These are phyloP conservation scores for Ophion ventricosus DNA, from an alignment of 2,888 invertebrate species.

Conservation along the genomic window DNA sequence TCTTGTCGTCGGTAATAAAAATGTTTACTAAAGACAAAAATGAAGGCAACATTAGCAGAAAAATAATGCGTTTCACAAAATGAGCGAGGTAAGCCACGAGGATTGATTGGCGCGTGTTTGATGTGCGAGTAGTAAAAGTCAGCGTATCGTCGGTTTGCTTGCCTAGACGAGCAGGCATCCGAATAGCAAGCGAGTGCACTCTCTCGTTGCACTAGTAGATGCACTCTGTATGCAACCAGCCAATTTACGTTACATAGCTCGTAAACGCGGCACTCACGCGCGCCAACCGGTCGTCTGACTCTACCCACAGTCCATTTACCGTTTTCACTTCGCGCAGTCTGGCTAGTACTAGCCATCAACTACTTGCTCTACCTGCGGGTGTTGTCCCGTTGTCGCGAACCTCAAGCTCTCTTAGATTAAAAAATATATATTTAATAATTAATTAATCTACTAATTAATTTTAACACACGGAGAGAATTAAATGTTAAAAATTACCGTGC, in stretches of 20 bases:
- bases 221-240: constrained; percentile 57
- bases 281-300: constrained; percentile 48
- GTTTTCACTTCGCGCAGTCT: constrained; percentile 66
- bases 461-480: no score
- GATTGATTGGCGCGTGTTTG: neutral
- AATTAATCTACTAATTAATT: neutral
- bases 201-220: constrained; percentile 50
- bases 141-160: constrained; percentile 34
- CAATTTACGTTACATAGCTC: constrained; percentile 45
- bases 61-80: neutral
- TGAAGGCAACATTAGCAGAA: neutral
- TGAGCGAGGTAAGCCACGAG: neutral
- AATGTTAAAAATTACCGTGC: no score
- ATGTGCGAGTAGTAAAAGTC: constrained; percentile 47
- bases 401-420: neutral
- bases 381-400: neutral
- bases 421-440: neutral
- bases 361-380: constrained; percentile 70
- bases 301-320: constrained; percentile 47
- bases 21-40: neutral
- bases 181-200: constrained; percentile 11
- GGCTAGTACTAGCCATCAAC: constrained; percentile 76
- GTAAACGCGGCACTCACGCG: constrained; percentile 41
- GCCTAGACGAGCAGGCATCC: constrained; percentile 49
- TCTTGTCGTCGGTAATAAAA: neutral